phyloP scores from a whole-genome alignment of 2,113 vertebrate species.

The Thryonomys swinderianus region DNA sequence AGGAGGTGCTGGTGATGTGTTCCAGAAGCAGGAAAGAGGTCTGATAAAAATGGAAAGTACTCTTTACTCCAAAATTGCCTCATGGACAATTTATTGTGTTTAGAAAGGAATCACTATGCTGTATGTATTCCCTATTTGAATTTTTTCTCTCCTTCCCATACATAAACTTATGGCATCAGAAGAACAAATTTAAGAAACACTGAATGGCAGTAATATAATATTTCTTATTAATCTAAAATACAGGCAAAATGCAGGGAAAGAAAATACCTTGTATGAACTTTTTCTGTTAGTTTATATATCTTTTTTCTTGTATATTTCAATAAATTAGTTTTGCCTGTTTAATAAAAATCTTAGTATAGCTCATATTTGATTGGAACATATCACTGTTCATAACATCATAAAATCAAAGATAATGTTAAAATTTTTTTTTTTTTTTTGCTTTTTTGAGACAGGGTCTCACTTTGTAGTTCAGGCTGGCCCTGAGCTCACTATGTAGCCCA shows the following conservation, averaged over 20 bases:
- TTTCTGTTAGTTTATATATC: background rate
- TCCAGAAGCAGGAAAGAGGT: background rate
- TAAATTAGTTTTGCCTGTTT: slow-evolving; percentile 19
- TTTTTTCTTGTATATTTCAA: background rate
- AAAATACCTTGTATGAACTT: background rate
- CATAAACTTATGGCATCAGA: background rate
- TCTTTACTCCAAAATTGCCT: background rate
- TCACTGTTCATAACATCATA: slow-evolving; percentile 7
- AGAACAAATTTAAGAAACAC: background rate
- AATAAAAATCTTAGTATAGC: background rate
- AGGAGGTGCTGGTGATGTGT: background rate
- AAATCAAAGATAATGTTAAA: slow-evolving; percentile 14
- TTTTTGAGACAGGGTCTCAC: too few species aligned
- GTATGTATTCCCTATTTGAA: slow-evolving; percentile 30
- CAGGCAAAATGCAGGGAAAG: background rate
- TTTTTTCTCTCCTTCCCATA: background rate
- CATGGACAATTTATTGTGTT: background rate
- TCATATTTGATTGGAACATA: background rate
- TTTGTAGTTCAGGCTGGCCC: too few species aligned
- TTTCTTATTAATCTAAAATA: background rate
- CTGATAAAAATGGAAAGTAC: background rate
- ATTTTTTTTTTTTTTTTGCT: background rate
- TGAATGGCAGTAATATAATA: background rate
- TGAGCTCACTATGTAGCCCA: too few species aligned
- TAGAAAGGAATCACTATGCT: background rate